These are phyloP conservation scores for Dryas iulia DNA, from an alignment of 1,140 invertebrate genomes.

Conservation along the genomic window DNA sequence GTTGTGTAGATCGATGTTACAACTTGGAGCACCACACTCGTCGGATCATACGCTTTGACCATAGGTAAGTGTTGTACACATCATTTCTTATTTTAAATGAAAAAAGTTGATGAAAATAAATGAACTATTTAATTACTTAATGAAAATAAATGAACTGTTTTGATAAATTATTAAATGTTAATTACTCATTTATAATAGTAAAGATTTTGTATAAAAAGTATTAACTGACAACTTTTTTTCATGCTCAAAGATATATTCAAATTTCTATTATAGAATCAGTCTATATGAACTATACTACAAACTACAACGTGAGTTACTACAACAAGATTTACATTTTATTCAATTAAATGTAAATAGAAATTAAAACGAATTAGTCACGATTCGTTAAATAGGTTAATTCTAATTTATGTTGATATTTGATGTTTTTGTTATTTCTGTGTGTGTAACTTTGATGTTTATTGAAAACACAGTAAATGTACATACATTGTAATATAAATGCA, in stretches of 20 bases:
- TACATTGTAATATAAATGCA: background rate
- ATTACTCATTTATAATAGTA: too few relatives aligned
- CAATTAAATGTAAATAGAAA: slow-evolving; percentile 4
- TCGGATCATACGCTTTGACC: slow-evolving; percentile 84
- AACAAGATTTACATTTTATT: background rate
- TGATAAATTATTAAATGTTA: too few relatives aligned
- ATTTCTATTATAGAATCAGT: too few relatives aligned
- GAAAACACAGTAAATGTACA: background rate
- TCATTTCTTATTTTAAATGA: background rate
- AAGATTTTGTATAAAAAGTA: too few relatives aligned
- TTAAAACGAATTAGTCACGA: slow-evolving; percentile 3
- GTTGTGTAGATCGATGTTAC: slow-evolving; percentile 82
- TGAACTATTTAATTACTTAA: too few relatives aligned
- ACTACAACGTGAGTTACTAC: background rate
- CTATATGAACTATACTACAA: background rate
- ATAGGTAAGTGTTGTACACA: slow-evolving; percentile 59
- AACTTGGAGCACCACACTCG: slow-evolving; percentile 77
- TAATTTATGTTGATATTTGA: background rate
- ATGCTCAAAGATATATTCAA: too few relatives aligned
- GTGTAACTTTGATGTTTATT: background rate
- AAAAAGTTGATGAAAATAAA: too few relatives aligned
- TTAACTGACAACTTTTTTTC: too few relatives aligned
- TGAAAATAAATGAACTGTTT: too few relatives aligned
- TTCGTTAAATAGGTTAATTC: background rate
- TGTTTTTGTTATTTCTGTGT: background rate